A percentile compares a stretch with the other conserved stretches of the same genome.
Conservation (phyloP, 2,797 vertebrate species). For the Lepilemur septentrionalis region DNA sequence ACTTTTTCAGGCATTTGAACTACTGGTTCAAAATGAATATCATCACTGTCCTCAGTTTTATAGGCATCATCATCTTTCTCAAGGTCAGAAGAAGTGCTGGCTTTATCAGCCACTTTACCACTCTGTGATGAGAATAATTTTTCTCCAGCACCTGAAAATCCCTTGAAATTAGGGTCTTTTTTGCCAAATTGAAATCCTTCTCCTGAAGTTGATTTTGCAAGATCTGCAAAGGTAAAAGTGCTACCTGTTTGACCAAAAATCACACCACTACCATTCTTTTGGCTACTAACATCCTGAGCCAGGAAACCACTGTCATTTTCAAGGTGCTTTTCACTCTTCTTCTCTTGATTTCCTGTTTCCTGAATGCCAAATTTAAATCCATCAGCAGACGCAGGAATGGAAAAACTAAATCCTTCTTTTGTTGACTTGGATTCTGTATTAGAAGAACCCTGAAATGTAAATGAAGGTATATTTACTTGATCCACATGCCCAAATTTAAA, state of each 20-base stretch:
- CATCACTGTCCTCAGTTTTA: conserved; percentile 96
- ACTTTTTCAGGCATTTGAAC: conserved; percentile 98
- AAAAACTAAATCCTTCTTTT: conserved; percentile 90
- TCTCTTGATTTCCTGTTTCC: conserved; percentile 88
- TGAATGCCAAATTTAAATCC: conserved; percentile 95
- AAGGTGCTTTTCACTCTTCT: conserved; percentile 82
- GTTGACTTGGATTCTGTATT: conserved; percentile 82
- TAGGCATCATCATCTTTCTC: conserved; percentile 95
- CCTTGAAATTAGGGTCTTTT: conserved; percentile 92
- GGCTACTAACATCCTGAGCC: conserved; percentile 68
- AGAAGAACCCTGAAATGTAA: conserved; percentile 88
- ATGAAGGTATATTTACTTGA: conserved; percentile 85
- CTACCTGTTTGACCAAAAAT: conserved; percentile 87
- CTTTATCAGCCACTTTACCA: conserved; percentile 78
- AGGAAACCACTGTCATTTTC: conserved; percentile 57
- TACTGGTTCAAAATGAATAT: conserved; percentile 99
- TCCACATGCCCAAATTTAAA: conserved; percentile 92
- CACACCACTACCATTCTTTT: conserved; percentile 73
- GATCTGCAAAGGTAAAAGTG: conserved; percentile 92
- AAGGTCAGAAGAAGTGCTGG: conserved; percentile 83
- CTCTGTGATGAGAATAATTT: conserved; percentile 89
- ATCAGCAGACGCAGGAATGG: conserved; percentile 83
- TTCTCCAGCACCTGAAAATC: conserved; percentile 92
- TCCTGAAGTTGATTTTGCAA: conserved; percentile 87
- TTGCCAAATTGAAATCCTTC: conserved; percentile 92